These are phyloP conservation scores for Colletes collaris DNA, from an alignment of 2,888 invertebrate genomes.

Conservation along the genomic window DNA sequence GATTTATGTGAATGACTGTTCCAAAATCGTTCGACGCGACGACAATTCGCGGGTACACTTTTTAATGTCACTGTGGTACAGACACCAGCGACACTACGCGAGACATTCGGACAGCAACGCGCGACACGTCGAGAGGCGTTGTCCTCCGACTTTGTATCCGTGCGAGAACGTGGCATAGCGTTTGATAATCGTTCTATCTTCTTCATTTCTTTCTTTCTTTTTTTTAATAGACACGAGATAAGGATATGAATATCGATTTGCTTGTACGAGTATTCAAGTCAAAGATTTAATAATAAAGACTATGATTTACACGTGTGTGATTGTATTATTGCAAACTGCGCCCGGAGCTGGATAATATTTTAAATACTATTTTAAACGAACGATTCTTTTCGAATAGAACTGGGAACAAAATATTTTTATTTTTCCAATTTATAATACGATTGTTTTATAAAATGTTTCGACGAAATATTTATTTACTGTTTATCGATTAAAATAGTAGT, in stretches of 20 bases:
- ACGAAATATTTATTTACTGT: no score
- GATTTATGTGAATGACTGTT: no score
- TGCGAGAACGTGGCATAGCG: conserved; percentile 22
- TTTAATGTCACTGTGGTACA: not conserved
- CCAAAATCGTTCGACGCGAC: no score
- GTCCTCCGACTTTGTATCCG: conserved; percentile 17
- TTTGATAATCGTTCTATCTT: conserved; percentile 26
- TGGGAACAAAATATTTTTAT: no score
- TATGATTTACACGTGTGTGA: conserved; percentile 40
- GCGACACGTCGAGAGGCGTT: not conserved
- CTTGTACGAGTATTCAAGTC: conserved; percentile 42
- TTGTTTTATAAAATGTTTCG: no score
- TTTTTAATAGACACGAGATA: conserved; percentile 19
- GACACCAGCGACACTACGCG: not conserved
- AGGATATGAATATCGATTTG: conserved; percentile 26
- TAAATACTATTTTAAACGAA: no score
- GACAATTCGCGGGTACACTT: no score
- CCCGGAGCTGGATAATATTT: no score
- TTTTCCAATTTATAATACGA: no score
- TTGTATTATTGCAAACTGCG: conserved; percentile 11
- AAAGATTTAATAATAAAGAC: conserved; percentile 41
- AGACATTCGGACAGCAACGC: not conserved
- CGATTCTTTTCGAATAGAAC: no score
- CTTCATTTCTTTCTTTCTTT: conserved; percentile 4
- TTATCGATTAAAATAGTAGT: no score